phyloP scores from a whole-genome alignment of 2,113 vertebrate genomes.

The Laterallus jamaicensis region DNA sequence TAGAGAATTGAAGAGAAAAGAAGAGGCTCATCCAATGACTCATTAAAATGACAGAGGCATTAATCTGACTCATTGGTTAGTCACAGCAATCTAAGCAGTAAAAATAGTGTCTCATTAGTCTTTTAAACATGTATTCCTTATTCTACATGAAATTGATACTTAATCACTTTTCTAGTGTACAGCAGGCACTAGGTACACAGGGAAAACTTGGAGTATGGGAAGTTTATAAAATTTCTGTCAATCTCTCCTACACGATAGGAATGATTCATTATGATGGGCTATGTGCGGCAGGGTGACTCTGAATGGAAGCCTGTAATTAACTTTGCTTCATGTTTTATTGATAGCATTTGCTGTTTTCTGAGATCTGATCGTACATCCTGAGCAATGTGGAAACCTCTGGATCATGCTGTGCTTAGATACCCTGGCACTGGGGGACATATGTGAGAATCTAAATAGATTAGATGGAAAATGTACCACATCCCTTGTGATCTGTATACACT shows the following conservation, averaged over 20 bases:
- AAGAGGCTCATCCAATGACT: slow-evolving; percentile 41
- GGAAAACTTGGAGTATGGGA: slow-evolving; percentile 68
- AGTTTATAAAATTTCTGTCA: slow-evolving; percentile 79
- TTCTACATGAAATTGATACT: slow-evolving; percentile 75
- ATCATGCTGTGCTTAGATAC: neutral
- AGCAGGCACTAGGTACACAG: slow-evolving; percentile 64
- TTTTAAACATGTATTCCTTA: slow-evolving; percentile 74
- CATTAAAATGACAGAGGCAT: slow-evolving; percentile 72
- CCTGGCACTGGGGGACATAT: neutral
- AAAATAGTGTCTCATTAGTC: slow-evolving; percentile 78
- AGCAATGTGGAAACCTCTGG: slow-evolving; percentile 19
- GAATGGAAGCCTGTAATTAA: slow-evolving; percentile 78
- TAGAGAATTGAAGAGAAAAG: slow-evolving; percentile 28
- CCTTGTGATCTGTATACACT: neutral
- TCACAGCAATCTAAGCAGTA: slow-evolving; percentile 64
- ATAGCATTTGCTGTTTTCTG: slow-evolving; percentile 67
- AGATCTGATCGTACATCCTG: slow-evolving; percentile 45
- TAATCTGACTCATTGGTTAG: slow-evolving; percentile 70
- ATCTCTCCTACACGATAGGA: slow-evolving; percentile 69
- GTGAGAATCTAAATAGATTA: neutral
- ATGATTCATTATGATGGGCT: slow-evolving; percentile 76
- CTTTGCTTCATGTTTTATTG: slow-evolving; percentile 74
- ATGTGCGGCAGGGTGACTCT: slow-evolving; percentile 44
- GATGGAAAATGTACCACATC: neutral
- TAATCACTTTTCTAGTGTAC: slow-evolving; percentile 74